A percentile compares a stretch with the other conserved stretches of the same genome.
Conservation (phyloP, 2,888 invertebrate genomes). For the Pseudolycoriella hygida region DNA sequence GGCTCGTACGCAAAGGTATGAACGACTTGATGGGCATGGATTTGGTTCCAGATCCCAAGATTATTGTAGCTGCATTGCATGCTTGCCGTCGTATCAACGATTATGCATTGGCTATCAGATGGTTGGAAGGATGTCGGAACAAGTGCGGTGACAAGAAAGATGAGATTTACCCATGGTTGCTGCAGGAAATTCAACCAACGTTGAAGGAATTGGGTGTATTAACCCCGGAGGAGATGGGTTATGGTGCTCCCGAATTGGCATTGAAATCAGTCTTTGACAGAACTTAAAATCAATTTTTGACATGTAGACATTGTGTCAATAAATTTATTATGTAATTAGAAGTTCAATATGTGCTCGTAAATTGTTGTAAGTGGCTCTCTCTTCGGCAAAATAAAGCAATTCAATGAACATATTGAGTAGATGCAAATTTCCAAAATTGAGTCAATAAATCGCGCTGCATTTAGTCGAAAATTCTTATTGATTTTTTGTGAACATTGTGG, state of each 20-base stretch:
- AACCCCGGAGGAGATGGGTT: conserved; percentile 49
- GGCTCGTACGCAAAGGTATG: conserved; percentile 88
- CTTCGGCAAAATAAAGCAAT: no score
- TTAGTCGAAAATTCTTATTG: no score
- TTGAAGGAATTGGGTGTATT: conserved; percentile 83
- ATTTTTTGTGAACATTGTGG: no score
- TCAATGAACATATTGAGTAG: no score
- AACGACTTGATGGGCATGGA: conserved; percentile 80
- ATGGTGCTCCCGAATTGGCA: neutral
- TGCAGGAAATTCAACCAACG: conserved; percentile 83
- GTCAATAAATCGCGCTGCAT: no score
- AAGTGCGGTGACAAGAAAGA: conserved; percentile 63
- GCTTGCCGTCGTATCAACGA: conserved; percentile 93
- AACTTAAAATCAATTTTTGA: no score
- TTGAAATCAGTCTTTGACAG: neutral
- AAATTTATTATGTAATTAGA: no score
- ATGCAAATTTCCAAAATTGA: no score
- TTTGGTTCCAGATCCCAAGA: conserved; percentile 79
- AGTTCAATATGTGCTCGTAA: no score
- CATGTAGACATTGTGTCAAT: no score
- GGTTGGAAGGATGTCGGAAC: conserved; percentile 77
- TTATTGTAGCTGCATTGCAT: conserved; percentile 68
- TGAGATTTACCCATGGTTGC: conserved; percentile 71
- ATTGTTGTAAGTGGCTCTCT: no score
- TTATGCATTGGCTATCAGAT: conserved; percentile 79